These are phyloP conservation scores for Grapholita molesta DNA, from an alignment of 1,140 invertebrate genomes.

Conservation along the genomic window DNA sequence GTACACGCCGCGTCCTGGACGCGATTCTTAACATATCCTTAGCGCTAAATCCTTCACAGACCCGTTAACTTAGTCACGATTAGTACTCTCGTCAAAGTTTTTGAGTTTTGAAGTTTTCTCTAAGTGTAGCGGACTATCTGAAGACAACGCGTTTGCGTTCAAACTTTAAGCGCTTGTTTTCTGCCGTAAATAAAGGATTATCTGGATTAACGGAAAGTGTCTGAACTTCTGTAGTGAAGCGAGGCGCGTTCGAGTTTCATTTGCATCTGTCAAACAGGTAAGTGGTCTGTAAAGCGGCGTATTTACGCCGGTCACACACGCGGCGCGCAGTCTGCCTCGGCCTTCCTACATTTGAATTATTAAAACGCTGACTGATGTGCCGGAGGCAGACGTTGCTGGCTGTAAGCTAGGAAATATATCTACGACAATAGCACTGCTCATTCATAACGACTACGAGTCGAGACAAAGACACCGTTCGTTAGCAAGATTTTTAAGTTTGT, in stretches of 20 bases:
- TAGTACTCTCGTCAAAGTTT: conserved; percentile 22
- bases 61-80: conserved; percentile 28
- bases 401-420: background rate
- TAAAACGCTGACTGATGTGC: conserved; percentile 16
- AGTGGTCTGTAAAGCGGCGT: conserved; percentile 32
- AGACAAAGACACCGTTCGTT: conserved; percentile 2
- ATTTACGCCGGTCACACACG: conserved; percentile 25
- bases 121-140: conserved; percentile 29
- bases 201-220: conserved; percentile 64
- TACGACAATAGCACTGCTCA: background rate
- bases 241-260: conserved; percentile 43
- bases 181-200: conserved; percentile 45
- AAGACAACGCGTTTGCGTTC: conserved; percentile 26
- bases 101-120: conserved; percentile 16
- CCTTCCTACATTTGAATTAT: conserved; percentile 16
- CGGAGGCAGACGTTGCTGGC: background rate
- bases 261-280: conserved; percentile 64
- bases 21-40: conserved; percentile 36
- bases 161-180: conserved; percentile 35
- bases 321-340: conserved; percentile 15
- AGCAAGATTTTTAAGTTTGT: background rate
- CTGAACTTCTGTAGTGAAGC: conserved; percentile 38
- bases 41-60: conserved; percentile 25
- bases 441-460: conserved; percentile 2
- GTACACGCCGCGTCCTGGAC: conserved; percentile 45